phyloP scores from a whole-genome alignment of 1,140 invertebrate species.

The Chelonus insularis region DNA sequence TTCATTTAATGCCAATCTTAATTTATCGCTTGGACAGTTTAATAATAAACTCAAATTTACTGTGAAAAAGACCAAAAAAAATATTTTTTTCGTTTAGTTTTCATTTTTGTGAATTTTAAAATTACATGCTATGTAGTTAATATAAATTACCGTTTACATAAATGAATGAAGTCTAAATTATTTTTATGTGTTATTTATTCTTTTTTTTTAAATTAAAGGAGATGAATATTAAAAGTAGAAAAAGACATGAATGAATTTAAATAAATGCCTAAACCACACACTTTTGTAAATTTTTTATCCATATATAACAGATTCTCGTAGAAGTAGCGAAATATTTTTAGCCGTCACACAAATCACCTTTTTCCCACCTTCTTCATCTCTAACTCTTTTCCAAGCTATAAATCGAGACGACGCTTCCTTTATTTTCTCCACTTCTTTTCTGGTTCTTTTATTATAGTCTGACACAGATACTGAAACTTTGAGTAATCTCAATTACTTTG shows the following conservation, averaged over 20 bases:
- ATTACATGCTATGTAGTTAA: no score
- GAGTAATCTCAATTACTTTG: no score
- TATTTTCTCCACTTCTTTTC: neutral
- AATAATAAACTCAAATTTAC: neutral
- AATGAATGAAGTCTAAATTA: neutral
- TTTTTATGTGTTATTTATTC: neutral
- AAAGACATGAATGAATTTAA: neutral
- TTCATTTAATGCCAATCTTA: slow-evolving; percentile 20
- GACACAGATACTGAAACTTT: slow-evolving; percentile 1
- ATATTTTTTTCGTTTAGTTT: no score
- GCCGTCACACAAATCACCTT: slow-evolving; percentile 25
- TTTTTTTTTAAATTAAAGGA: neutral
- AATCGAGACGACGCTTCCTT: slow-evolving; percentile 12
- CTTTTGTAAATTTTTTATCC: slow-evolving; percentile 6
- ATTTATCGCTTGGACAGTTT: slow-evolving; percentile 15
- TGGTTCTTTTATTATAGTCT: neutral
- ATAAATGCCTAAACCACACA: no score
- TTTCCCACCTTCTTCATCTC: slow-evolving; percentile 11
- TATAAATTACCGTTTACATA: no score
- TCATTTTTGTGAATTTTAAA: no score
- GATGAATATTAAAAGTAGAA: neutral
- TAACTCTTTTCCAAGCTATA: slow-evolving; percentile 8
- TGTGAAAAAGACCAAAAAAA: neutral
- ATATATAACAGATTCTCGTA: slow-evolving; percentile 19
- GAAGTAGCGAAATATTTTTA: slow-evolving; percentile 19